Conservation (phyloP, 2,888 invertebrate species). For the Pseudococcus jackbeardsleyi region DNA sequence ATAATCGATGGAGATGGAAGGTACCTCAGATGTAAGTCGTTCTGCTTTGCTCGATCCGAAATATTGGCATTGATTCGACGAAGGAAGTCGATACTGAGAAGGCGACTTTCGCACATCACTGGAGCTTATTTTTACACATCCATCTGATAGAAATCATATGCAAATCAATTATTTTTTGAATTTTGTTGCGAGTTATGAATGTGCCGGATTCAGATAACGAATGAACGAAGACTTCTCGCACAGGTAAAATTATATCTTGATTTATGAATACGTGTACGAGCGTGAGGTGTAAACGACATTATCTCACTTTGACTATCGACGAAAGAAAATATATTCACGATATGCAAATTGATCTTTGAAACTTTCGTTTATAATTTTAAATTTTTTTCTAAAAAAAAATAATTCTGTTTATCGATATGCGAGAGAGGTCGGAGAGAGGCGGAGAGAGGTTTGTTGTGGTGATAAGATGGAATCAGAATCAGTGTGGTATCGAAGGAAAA, state of each 20-base stretch:
- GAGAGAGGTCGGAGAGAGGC: background rate
- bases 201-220: background rate
- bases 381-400: no score
- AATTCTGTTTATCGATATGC: background rate
- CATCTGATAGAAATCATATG: background rate
- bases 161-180: background rate
- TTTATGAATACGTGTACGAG: background rate
- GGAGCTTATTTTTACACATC: background rate
- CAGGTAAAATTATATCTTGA: background rate
- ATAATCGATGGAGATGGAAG: background rate
- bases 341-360: background rate
- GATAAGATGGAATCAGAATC: no score
- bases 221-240: background rate
- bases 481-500: no score
- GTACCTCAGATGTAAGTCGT: background rate
- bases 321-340: background rate
- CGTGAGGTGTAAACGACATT: background rate
- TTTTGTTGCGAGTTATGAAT: background rate
- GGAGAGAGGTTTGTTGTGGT: background rate
- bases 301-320: background rate
- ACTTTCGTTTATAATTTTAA: no score
- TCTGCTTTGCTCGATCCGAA: background rate
- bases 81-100: background rate
- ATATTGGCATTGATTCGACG: background rate
- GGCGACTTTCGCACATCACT: background rate